Evolutionary conservation across 2,113 vertebrate species (phyloP).

Genomic region (Antidorcas marsupialis): DNA sequence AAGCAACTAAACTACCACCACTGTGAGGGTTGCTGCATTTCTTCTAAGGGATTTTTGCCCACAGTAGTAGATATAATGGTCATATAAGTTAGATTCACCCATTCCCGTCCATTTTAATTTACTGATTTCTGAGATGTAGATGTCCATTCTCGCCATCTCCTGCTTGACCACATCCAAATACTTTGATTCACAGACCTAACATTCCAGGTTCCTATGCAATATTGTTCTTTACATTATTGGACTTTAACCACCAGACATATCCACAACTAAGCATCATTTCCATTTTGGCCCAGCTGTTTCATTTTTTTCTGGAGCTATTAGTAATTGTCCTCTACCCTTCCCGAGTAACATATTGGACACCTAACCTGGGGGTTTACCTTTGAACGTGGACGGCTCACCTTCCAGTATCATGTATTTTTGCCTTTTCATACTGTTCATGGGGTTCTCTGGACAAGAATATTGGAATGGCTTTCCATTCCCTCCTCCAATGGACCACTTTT

Average conservation of each 20-base stretch:
- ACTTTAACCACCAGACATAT: not conserved
- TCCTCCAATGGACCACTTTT: not conserved
- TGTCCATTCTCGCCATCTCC: not conserved
- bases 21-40: not conserved
- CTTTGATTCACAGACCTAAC: not conserved
- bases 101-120: not conserved
- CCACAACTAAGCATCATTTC: not conserved
- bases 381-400: not conserved
- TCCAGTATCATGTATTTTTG: not conserved
- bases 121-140: not conserved
- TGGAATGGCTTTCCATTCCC: not conserved
- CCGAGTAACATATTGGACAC: not conserved
- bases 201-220: not conserved
- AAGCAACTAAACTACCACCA: accelerated
- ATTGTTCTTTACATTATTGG: not conserved
- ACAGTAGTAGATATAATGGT: not conserved
- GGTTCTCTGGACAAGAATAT: not conserved
- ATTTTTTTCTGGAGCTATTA: not conserved
- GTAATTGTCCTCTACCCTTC: not conserved
- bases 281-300: not conserved
- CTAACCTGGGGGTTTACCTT: not conserved
- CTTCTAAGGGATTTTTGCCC: not conserved
- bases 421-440: not conserved
- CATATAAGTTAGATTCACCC: not conserved
- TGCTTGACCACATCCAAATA: not conserved